Base-by-base conservation (phyloP, 2,797 vertebrate species). In the Bufotes viridis region DNA sequence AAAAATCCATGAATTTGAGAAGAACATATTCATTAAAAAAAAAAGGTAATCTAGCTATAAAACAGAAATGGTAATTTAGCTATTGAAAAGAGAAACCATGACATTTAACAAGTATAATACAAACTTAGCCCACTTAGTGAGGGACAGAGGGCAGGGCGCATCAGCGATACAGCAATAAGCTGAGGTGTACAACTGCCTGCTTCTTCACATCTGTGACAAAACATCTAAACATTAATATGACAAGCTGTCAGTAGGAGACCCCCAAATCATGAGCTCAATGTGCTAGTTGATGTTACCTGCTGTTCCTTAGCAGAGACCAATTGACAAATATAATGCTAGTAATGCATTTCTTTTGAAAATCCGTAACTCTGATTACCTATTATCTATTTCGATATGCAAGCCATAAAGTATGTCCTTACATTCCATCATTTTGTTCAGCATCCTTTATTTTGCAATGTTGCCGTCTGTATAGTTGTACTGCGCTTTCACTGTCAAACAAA, bases 241-340 rank as follows among this genome's bases (percentile, higher is more conserved):
- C 49, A 22, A 55, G 12, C 74, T 76, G 75, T 78, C 75, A 78
- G 49, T 78, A 14, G n/a, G 49, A 78, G 51, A 53, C 51, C 75
- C 70, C 22, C 51, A 55, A 55, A 78, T 55, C n/a, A n/a, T 55
- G n/a, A 15, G 20, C 75, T 78, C 75, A n/a, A 5, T 24, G 20
- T 24, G 6, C 22, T 55, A 51, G 2, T 55, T 17, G 51, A 78
- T n/a, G 51, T n/a, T 55, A 55, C 75, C 5, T 78, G 75, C 75
- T 78, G 22, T 78, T n/a, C 12, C 7, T 51, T 76, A 55, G 11
- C 51, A 53, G 51, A 78, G 49, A 78, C 5, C 55, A 13, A 78
- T 7, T 78, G 20, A 20, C 1, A 51, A 51, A 13, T 51, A 2
- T 51, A 20, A 22, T 53, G 42, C 49, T 74, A 3, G 18, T 53